Evolutionary conservation across 2,797 vertebrate genomes (phyloP), one percentile per base, ranked within the genome.

Genomic region (Anguilla obscura): DNA sequence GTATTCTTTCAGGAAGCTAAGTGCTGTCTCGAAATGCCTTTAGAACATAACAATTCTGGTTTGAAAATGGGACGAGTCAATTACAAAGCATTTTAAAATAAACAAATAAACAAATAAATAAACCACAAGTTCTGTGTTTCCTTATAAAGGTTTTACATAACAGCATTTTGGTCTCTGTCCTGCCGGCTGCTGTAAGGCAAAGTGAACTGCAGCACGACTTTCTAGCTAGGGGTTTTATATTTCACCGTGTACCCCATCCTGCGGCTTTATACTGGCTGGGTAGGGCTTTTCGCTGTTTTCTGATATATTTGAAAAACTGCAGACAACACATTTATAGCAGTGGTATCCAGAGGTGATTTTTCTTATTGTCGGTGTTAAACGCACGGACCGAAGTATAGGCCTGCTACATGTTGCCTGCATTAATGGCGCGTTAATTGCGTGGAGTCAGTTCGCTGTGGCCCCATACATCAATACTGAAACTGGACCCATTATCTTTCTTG

Each of bases 191-290:
- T 27, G 48, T 79, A 48, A 69, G 33, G 48, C 83, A 85, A 82
- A 69, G 27, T 85, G 50, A 85, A 85, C 83, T 89, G 83, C 52
- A 85, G 58, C 30, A 88, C 91, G 86, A 86, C 93, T 45, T 4
- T 4, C 40, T 94, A 94, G 87, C 88, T 94, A 94, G 93, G 93
- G 94, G 94, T 94, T 94, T 94, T 95, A 92, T 91, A 93, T 93
- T 91, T 92, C 94, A 89, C 24, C 7, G 52, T 90, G 56, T 89
- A 89, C 54, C 48, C 54, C 48, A 84, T 92, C 91, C 92, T 93
- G 91, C 91, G 86, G 91, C 52, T 52, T 54, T 52, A 21, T 21
- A 48, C 5, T 82, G 40, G 45, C 45, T 82, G 79, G 45, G 79
- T n/a, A 82, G 79, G 79, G 79, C 79, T 82, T 40, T 36, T 40